These are phyloP conservation scores for Acleris laterana DNA, from an alignment of 2,888 invertebrate genomes.

Conservation along the genomic window DNA sequence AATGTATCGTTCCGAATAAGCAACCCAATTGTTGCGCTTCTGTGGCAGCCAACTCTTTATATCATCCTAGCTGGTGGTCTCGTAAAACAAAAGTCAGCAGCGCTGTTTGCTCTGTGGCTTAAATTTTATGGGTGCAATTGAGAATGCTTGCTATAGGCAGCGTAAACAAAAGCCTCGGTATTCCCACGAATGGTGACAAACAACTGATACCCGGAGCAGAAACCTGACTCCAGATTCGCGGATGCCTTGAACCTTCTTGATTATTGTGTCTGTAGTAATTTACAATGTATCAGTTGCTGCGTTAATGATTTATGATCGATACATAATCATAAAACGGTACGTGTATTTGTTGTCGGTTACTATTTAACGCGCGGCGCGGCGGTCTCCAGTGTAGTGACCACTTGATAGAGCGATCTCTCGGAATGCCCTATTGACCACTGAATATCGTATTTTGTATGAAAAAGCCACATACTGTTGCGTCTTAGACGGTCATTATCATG, in stretches of 20 bases:
- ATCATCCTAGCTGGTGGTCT: slow-evolving; percentile 60
- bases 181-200: slow-evolving; percentile 72
- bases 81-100: slow-evolving; percentile 60
- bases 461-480: neutral
- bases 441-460: neutral
- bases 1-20: slow-evolving; percentile 29
- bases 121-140: slow-evolving; percentile 63
- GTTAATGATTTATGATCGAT: slow-evolving; percentile 1
- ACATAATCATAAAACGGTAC: neutral
- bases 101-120: slow-evolving; percentile 64
- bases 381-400: neutral
- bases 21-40: slow-evolving; percentile 40
- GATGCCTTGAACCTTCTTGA: slow-evolving; percentile 7
- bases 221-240: slow-evolving; percentile 9
- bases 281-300: slow-evolving; percentile 5
- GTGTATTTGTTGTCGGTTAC: neutral
- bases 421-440: neutral
- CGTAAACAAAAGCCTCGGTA: slow-evolving; percentile 60
- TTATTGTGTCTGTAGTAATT: slow-evolving; percentile 11
- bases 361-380: neutral
- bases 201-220: slow-evolving; percentile 46
- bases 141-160: slow-evolving; percentile 49
- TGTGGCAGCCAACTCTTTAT: slow-evolving; percentile 45
- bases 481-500: neutral
- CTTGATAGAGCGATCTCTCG: neutral